A percentile compares a stretch with the other conserved stretches of the same genome.
phyloP scores from a whole-genome alignment of 2,888 invertebrate genomes.

The Rosalia funebris region DNA sequence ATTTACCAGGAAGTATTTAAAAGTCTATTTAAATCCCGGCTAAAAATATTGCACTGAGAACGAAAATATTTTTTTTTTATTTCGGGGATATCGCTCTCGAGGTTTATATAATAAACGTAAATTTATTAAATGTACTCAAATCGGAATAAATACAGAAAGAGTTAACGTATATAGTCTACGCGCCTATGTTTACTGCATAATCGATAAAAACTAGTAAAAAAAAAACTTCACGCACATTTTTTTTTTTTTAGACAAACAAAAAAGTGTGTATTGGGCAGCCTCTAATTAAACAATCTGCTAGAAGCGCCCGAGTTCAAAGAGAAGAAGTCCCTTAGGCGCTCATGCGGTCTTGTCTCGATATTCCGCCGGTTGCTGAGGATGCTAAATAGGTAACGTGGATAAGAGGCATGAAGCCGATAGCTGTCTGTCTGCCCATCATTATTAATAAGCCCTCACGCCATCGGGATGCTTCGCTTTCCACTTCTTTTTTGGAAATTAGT shows the following conservation, averaged over 20 bases:
- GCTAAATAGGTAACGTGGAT: slow-evolving; percentile 19
- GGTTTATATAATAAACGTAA: slow-evolving; percentile 8
- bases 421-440: slow-evolving; percentile 18
- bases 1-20: slow-evolving; percentile 20
- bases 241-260: no score
- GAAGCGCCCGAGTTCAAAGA: slow-evolving; percentile 4
- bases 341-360: neutral
- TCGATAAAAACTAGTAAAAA: no score
- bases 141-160: neutral
- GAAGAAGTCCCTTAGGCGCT: slow-evolving; percentile 6
- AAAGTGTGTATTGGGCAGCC: no score
- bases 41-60: slow-evolving; percentile 14
- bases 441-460: slow-evolving; percentile 21
- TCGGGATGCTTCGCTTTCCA: slow-evolving; percentile 11
- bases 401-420: slow-evolving; percentile 20
- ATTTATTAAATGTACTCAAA: slow-evolving; percentile 5
- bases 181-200: no score
- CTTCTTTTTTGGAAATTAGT: slow-evolving; percentile 20
- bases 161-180: no score
- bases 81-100: slow-evolving; percentile 16
- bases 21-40: slow-evolving; percentile 17
- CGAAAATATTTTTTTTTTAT: slow-evolving; percentile 21
- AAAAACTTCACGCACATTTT: no score
- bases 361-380: neutral
- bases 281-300: neutral